These are phyloP conservation scores for Clangula hyemalis DNA, from an alignment of 2,797 vertebrate genomes.

Conservation along the genomic window DNA sequence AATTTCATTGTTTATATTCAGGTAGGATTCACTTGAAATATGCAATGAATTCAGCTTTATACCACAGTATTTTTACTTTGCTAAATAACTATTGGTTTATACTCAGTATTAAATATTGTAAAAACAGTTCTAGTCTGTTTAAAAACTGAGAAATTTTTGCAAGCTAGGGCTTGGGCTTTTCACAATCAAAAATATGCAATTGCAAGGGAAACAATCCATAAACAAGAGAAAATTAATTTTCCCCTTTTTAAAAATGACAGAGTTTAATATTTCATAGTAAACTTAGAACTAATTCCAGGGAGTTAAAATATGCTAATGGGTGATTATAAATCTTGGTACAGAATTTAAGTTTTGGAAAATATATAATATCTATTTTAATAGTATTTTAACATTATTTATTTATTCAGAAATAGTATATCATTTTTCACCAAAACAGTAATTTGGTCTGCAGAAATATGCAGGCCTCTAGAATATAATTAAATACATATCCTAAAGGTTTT, in stretches of 20 bases:
- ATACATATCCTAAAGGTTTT: neutral
- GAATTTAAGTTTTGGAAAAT: neutral
- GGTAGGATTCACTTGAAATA: neutral
- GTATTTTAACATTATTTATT: neutral
- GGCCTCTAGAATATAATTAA: neutral
- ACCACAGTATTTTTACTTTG: neutral
- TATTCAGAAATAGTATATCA: neutral
- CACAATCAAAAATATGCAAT: neutral
- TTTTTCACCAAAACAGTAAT: neutral
- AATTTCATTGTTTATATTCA: neutral
- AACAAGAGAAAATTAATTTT: neutral
- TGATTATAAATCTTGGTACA: neutral
- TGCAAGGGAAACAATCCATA: neutral
- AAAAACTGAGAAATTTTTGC: neutral
- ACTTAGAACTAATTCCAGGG: neutral
- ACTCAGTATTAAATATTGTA: neutral
- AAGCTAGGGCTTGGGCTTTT: neutral
- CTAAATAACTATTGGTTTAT: neutral
- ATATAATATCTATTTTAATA: neutral
- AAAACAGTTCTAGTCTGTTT: neutral
- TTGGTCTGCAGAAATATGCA: neutral
- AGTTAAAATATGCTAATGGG: neutral
- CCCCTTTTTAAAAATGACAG: neutral
- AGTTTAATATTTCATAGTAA: neutral
- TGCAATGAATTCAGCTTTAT: neutral